phyloP scores from a whole-genome alignment of 1,140 invertebrate genomes.

The Ladona fulva region DNA sequence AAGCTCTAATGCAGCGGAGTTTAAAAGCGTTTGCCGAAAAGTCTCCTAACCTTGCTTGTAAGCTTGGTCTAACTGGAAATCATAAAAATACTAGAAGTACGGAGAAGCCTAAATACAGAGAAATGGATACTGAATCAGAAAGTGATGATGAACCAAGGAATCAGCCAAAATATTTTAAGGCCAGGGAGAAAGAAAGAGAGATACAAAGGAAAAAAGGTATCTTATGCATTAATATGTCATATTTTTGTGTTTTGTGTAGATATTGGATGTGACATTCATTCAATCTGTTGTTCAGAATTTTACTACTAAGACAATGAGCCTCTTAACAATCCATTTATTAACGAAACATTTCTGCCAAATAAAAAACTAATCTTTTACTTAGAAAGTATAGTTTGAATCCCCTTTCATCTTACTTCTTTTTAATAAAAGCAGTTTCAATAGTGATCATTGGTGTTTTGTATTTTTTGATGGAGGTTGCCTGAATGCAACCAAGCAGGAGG shows the following conservation, averaged over 20 bases:
- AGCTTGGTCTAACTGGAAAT: constrained; percentile 40
- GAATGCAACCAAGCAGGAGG: background rate
- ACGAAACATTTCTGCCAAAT: background rate
- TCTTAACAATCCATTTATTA: background rate
- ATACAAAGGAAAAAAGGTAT: constrained; percentile 31
- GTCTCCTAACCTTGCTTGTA: constrained; percentile 46
- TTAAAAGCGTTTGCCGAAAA: constrained; percentile 49
- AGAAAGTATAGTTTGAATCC: background rate
- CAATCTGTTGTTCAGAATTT: background rate
- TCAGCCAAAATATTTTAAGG: constrained; percentile 42
- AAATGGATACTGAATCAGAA: constrained; percentile 38
- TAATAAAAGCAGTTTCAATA: constrained; percentile 18
- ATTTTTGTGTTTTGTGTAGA: background rate
- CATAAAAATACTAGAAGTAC: constrained; percentile 26
- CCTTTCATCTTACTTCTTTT: constrained; percentile 6
- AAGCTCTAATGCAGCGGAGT: constrained; percentile 51
- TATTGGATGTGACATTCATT: background rate
- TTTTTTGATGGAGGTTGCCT: background rate
- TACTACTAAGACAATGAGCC: background rate
- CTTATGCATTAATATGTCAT: background rate
- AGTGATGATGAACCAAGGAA: constrained; percentile 36
- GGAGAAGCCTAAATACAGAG: constrained; percentile 13
- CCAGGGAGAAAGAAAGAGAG: constrained; percentile 33
- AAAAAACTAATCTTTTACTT: background rate
- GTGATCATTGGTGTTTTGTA: constrained; percentile 11